These are phyloP conservation scores for Amblyteles armatorius DNA, from an alignment of 2,888 invertebrate species.

Conservation along the genomic window DNA sequence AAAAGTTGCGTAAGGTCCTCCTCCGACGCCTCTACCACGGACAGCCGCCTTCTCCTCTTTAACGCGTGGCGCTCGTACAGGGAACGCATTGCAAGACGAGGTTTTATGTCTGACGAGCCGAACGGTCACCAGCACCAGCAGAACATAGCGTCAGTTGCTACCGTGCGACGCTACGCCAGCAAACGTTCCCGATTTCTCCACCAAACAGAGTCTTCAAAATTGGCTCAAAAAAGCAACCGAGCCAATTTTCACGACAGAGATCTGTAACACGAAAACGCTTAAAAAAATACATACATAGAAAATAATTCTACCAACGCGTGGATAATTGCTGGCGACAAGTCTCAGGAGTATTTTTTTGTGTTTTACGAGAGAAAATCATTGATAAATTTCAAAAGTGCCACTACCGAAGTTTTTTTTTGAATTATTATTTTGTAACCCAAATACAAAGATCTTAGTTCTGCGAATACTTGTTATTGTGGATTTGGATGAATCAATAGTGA, in stretches of 20 bases:
- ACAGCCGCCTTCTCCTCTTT: conserved; percentile 69
- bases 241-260: conserved; percentile 13
- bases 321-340: conserved; percentile 18
- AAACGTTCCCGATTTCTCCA: conserved; percentile 41
- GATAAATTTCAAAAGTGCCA: conserved; percentile 17
- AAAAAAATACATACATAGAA: not conserved
- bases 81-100: conserved; percentile 71
- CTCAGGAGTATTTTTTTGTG: not conserved
- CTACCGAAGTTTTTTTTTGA: not conserved
- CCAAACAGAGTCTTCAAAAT: conserved; percentile 12
- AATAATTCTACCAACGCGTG: conserved; percentile 22
- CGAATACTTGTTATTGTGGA: conserved; percentile 37
- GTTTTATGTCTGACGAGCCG: conserved; percentile 69
- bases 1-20: conserved; percentile 65
- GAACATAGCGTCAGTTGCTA: conserved; percentile 62
- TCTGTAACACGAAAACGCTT: not conserved
- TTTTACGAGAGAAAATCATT: conserved; percentile 12
- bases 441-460: not conserved
- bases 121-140: conserved; percentile 54
- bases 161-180: conserved; percentile 63
- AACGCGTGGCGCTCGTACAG: conserved; percentile 71
- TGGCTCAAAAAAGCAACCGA: conserved; percentile 13
- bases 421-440: not conserved
- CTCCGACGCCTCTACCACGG: conserved; percentile 64
- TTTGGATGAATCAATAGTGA: conserved; percentile 16